Evolutionary conservation across 2,888 invertebrate species (phyloP).

Genomic region (Drosophila subquinaria): DNA sequence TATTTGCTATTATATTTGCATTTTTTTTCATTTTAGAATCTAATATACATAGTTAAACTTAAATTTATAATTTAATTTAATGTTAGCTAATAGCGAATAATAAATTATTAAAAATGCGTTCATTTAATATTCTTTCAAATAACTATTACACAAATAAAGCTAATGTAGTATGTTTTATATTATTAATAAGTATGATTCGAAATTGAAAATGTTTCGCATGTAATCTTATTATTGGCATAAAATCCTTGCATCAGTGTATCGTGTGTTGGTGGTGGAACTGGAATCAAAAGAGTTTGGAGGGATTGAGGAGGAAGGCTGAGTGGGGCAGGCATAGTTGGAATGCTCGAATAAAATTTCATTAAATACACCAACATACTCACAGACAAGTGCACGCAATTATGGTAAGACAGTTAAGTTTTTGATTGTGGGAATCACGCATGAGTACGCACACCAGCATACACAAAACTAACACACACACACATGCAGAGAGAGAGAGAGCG

Average conservation of each 20-base stretch:
- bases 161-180: not conserved
- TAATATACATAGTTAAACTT: too few relatives aligned
- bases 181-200: not conserved
- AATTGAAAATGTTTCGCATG: not conserved
- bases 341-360: conserved; percentile 80
- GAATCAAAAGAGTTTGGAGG: conserved; percentile 6
- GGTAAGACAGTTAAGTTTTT: conserved; percentile 83
- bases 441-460: conserved; percentile 69
- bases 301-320: not conserved
- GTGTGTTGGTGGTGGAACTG: not conserved
- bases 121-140: not conserved
- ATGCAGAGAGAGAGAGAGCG: not conserved
- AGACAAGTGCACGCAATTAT: conserved; percentile 83
- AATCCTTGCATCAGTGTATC: conserved; percentile 1
- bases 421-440: conserved; percentile 82
- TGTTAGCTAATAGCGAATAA: too few relatives aligned
- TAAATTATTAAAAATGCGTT: not conserved
- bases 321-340: conserved; percentile 51
- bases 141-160: not conserved
- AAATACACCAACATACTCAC: conserved; percentile 70
- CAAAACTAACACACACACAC: conserved; percentile 16
- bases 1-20: too few relatives aligned
- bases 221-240: not conserved
- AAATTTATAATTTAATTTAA: too few relatives aligned
- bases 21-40: too few relatives aligned